A percentile compares a stretch with the other conserved stretches of the same genome.
phyloP scores from a whole-genome alignment of 1,140 invertebrate species.

The Propsilocerus akamusi region DNA sequence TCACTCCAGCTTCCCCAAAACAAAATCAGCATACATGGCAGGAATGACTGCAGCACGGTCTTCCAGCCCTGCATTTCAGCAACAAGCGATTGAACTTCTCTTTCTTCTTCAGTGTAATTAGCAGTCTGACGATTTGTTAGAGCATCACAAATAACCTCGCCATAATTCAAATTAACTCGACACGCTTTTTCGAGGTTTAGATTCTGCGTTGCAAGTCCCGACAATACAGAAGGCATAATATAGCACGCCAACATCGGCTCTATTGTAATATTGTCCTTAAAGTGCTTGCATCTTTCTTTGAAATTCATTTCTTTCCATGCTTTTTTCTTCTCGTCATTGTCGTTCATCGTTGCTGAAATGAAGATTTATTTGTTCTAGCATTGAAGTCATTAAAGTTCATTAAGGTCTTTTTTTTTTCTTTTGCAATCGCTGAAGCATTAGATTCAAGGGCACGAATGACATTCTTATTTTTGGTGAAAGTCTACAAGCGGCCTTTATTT shows the following conservation, averaged over 20 bases:
- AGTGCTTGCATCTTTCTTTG: constrained; percentile 29
- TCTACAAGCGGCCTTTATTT: no score
- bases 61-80: constrained; percentile 65
- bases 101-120: constrained; percentile 49
- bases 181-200: constrained; percentile 71
- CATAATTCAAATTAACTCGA: constrained; percentile 52
- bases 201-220: constrained; percentile 59
- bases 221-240: constrained; percentile 58
- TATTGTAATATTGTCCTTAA: constrained; percentile 51
- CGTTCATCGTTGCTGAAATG: no score
- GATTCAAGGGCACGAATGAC: no score
- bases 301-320: constrained; percentile 26
- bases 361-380: no score
- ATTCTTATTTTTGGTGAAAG: no score
- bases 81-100: constrained; percentile 52
- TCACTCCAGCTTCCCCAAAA: constrained; percentile 66
- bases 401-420: no score
- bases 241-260: constrained; percentile 62
- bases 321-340: constrained; percentile 7
- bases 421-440: no score
- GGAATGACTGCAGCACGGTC: constrained; percentile 50
- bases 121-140: constrained; percentile 44
- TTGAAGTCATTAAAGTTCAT: no score
- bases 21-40: constrained; percentile 54
- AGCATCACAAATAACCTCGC: constrained; percentile 48